Percentiles rank a stretch among this genome's conserved stretches.
These are phyloP conservation scores for Lepus townsendii DNA, from an alignment of 2,797 vertebrate genomes.

Conservation along the genomic window DNA sequence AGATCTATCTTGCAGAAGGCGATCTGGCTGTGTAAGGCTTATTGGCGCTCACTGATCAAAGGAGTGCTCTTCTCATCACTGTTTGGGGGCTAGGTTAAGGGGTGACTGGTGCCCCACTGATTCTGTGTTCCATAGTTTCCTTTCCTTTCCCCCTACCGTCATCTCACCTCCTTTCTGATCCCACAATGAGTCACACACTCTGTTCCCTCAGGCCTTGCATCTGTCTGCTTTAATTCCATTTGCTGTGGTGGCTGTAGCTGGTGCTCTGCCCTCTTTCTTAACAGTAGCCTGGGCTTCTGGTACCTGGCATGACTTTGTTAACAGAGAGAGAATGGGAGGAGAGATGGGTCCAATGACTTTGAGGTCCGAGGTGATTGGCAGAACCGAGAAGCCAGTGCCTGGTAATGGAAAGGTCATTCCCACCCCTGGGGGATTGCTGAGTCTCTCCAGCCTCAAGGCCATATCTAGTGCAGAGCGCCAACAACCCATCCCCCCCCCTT, in stretches of 20 bases:
- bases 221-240: background rate
- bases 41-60: conserved; percentile 12
- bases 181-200: background rate
- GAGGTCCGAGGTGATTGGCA: background rate
- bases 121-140: background rate
- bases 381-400: background rate
- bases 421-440: background rate
- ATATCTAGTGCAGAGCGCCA: background rate
- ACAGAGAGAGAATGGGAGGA: background rate
- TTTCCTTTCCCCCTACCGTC: background rate
- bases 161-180: background rate
- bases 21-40: conserved; percentile 11
- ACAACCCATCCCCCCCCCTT: background rate
- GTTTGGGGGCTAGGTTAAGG: background rate
- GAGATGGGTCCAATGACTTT: background rate
- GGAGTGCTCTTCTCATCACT: background rate
- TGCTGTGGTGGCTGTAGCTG: background rate
- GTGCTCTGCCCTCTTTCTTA: background rate
- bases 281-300: background rate
- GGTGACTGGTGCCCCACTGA: background rate
- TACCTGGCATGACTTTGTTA: background rate
- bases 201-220: background rate
- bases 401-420: background rate
- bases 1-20: conserved; percentile 9
- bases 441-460: background rate